Base-by-base conservation (phyloP, 2,888 invertebrate species). In the Uloborus plumipes region DNA sequence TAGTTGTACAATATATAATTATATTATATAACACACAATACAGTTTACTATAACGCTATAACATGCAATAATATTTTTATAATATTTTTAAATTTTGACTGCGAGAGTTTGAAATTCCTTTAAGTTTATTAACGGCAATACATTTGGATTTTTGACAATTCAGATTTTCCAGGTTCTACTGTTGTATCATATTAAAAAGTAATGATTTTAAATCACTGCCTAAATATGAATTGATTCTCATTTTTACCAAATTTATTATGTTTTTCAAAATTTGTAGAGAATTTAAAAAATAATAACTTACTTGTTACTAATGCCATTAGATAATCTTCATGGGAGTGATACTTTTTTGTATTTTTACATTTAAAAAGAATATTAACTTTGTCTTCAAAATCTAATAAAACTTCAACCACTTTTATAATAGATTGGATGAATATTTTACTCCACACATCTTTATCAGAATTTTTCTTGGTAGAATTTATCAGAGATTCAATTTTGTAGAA, bases 351-450 rank as follows among this genome's bases (percentile, higher is more conserved):
- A 50, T 26, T 55, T 62, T 53, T 62, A n/a, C 26, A 51, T 47
- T 20, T 47, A 64, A 80, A 80, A 64, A 79, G 65, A 51, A 50
- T 26, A 55, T 49, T 61, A n/a, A 80, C 55, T 69, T 74, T 55
- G 55, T 74, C 69, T 73, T 80, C 80, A 62, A 80, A 74, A 15
- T 11, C 15, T 47, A 64, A 74, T 26, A 74, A 47, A 14, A 26
- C 47, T 74, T 80, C 69, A n/a, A 74, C 20, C 11, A 69, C 53
- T 62, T 80, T 80, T 31, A 80, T 55, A 20, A 80, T 62, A 20
- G 66, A 62, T 4, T 59, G 49, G 22, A 73, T 53, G 14, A 74
- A 74, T 18, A 80, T 39, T 16, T 67, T 61, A 20, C 69, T 74
- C 73, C 73, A 73, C 26, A 80, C 59, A 15, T 62, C 73, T 22